A percentile compares a stretch with the other conserved stretches of the same genome.
Conservation (phyloP, 92 coral and sea anemone genomes). For the Pocillopora grandis region DNA sequence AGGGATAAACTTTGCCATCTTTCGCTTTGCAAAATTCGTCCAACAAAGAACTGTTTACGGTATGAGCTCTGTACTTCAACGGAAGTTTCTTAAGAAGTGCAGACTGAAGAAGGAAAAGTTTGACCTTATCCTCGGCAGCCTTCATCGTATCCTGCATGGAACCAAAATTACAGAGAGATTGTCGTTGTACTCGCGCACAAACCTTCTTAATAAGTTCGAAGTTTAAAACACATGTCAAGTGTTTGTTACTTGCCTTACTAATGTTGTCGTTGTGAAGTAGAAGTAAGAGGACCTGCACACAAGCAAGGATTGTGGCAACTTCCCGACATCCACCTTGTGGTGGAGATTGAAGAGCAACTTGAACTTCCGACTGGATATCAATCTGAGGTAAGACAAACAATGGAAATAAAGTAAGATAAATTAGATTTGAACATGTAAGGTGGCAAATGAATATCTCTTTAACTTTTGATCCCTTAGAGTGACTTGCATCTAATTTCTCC, state of each 20-base stretch:
- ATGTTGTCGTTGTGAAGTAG: neutral
- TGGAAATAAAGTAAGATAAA: neutral
- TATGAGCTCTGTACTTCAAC: constrained; percentile 51
- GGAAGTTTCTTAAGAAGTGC: constrained; percentile 55
- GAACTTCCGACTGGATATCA: neutral
- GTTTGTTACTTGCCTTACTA: neutral
- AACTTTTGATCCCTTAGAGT: neutral
- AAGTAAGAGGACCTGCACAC: neutral
- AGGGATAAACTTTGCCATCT: constrained; percentile 25
- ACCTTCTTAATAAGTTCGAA: no score
- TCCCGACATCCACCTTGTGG: constrained; percentile 14
- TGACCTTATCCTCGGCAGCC: constrained; percentile 20
- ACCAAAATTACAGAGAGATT: no score
- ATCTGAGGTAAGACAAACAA: neutral
- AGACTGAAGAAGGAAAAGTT: constrained; percentile 49
- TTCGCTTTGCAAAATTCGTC: neutral
- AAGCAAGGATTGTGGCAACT: constrained; percentile 18
- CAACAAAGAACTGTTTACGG: constrained; percentile 22
- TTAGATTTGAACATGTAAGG: neutral
- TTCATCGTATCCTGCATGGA: neutral
- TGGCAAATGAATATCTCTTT: no score
- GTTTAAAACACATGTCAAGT: neutral
- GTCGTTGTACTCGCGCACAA: no score
- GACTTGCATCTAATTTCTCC: no score
- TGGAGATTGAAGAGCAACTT: constrained; percentile 18